Base-by-base conservation (phyloP, 2,797 vertebrate species). In the Onychomys arenicola region DNA sequence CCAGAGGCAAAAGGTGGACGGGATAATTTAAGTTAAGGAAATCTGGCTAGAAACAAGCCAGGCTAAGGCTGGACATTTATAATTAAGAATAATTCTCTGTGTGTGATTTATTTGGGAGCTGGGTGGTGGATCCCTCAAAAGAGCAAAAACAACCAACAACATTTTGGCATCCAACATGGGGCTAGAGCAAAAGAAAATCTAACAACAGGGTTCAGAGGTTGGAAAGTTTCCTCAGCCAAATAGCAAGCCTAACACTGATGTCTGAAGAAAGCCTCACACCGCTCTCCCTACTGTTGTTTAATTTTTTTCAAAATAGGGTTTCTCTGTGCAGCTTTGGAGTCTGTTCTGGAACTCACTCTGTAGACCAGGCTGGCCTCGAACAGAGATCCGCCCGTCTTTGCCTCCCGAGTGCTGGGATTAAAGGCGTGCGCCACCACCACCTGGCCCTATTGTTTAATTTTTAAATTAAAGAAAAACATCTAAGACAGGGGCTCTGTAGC, bases 171-270 rank as follows among this genome's bases (percentile, higher is more conserved):
- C 49, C 49, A 52, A 52, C 12, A 13, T 13, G 49, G 49, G 49
- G 49, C 49, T 52, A 52, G 49, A 52, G 49, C 14, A 52, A 52
- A 52, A 52, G 49, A 52, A 52, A 52, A 52, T 52, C 49, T 52
- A 52, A 14, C 49, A 52, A 52, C 12, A 52, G 34, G 59, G 11
- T 10, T 9, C 14, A 49, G 52, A 49, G 80, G 27, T 13, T 4
- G 29, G 40, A 19, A 37, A 9, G 37, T 27, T 34, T 69, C 80
- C 82, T 16, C 43, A 89, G 83, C 32, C 25, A 49, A 73, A 34
- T 0, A 76, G 8, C 0, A 29, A 7, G 11, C 34, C 1, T 0
- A 21, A 19, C 12, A 4, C 49, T 14, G 1, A 46, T 0, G 4
- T 40, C 83, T 0, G 0, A 12, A 73, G 25, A 6, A 40, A 52